phyloP scores from a whole-genome alignment of 2,113 vertebrate species.

The Promerops cafer region DNA sequence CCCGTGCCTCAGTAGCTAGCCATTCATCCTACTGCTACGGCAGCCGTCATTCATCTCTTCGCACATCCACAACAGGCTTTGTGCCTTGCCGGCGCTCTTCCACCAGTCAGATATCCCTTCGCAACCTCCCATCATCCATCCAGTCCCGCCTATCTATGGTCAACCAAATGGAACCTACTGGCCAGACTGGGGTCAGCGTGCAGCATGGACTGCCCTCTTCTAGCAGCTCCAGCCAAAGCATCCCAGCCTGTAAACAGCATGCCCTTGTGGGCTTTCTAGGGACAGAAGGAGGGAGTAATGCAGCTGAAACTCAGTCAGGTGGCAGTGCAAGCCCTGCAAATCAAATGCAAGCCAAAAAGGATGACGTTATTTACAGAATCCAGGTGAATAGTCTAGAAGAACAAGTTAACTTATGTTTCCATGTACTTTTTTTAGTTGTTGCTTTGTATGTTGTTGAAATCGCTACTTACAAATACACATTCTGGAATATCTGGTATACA shows the following conservation, averaged over 20 bases:
- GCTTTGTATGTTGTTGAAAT: neutral
- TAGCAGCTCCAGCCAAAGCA: conserved; percentile 95
- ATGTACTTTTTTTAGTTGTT: neutral
- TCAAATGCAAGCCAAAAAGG: conserved; percentile 83
- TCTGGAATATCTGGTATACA: neutral
- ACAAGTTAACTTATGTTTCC: neutral
- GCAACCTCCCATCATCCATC: conserved; percentile 90
- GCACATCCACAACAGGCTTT: conserved; percentile 89
- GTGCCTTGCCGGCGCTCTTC: conserved; percentile 94
- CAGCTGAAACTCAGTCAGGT: conserved; percentile 73
- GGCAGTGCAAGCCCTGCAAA: conserved; percentile 78
- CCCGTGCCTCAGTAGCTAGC: conserved; percentile 92
- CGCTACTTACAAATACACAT: rapidly evolving
- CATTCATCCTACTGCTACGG: conserved; percentile 94
- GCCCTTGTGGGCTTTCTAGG: conserved; percentile 91
- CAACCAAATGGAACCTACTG: conserved; percentile 77
- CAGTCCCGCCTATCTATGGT: conserved; percentile 90
- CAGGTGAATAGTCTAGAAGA: conserved; percentile 78
- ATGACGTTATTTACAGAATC: conserved; percentile 95
- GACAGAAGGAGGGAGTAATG: conserved; percentile 76
- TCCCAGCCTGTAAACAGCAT: conserved; percentile 94
- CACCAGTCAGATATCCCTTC: conserved; percentile 94
- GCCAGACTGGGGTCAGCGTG: conserved; percentile 67
- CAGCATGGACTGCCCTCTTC: conserved; percentile 82
- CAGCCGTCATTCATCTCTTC: conserved; percentile 92